phyloP scores from a whole-genome alignment of 2,113 vertebrate genomes.

The Dascyllus trimaculatus region DNA sequence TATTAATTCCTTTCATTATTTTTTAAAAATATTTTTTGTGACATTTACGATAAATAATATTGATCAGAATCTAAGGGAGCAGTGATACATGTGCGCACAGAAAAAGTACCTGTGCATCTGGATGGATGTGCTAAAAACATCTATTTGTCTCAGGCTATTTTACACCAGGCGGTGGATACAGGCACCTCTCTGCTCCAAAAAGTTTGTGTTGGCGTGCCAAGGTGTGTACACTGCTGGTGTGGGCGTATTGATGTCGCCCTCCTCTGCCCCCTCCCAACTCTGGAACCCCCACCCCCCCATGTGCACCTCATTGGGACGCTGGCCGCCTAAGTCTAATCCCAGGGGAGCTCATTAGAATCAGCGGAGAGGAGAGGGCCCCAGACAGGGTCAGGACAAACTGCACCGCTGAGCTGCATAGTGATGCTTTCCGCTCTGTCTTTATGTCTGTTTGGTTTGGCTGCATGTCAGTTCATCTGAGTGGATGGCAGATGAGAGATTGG shows the following conservation, averaged over 20 bases:
- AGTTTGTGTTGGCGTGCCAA: conserved; percentile 23
- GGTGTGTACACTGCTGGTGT: conserved; percentile 38
- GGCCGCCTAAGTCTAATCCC: conserved; percentile 64
- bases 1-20: no score
- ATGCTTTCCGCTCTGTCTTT: conserved; percentile 76
- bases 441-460: conserved; percentile 66
- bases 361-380: conserved; percentile 70
- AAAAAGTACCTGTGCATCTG: not conserved
- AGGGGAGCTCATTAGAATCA: conserved; percentile 84
- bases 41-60: no score
- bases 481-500: conserved; percentile 76
- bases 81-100: no score
- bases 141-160: not conserved
- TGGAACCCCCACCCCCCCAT: not conserved
- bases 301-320: conserved; percentile 67
- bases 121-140: conserved; percentile 4
- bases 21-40: no score
- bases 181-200: conserved; percentile 10
- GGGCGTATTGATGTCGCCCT: conserved; percentile 41
- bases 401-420: conserved; percentile 79
- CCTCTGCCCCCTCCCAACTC: not conserved
- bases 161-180: not conserved
- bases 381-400: conserved; percentile 81
- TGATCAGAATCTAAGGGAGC: no score
- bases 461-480: conserved; percentile 56